Evolutionary conservation across 2,113 vertebrate species (phyloP), one percentile per base, ranked within the genome.

Genomic region (Laterallus jamaicensis): DNA sequence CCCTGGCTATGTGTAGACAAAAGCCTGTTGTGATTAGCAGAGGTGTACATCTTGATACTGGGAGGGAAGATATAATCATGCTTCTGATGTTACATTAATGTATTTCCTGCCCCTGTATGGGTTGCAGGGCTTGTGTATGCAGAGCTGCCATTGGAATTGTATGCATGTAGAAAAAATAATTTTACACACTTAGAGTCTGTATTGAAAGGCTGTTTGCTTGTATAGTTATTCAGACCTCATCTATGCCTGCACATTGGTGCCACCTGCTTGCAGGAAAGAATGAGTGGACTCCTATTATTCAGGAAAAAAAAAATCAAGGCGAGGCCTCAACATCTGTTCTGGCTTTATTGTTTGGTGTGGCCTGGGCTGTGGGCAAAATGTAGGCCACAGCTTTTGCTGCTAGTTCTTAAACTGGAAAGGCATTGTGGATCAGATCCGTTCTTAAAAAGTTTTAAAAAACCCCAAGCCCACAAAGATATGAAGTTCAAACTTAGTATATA

Each of bases 221-320:
- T 92, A 7, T 92, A 89, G 90, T 84, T 93, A 94, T 92, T 86
- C 81, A 83, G 93, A 86, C 63, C 29, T 88, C 62, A 58, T 94
- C 69, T 96, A 40, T 81, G 91, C 77, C 87, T 97, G 94, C 90
- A 93, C 92, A 86, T 92, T 96, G 50, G 85, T 97, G 95, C 92
- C 91, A 95, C 92, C 88, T 96, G 96, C 95, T 96, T 92, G 96
- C 77, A 83, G 90, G 70, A 95, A 85, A 71, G 96, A 92, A 92
- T 83, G 81, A 91, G 58, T 2, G 1, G 78, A 58, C 91, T 94
- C 16, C 13, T 90, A 28, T 94, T 94, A 84, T 94, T 94, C 75
- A 60, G 37, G 1, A 3, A 31, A 62, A 73, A 78, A 92, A 70
- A 88, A 73, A 59, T 11, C 11, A 39, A 93, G 85, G 74, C 59